Percentiles rank a stretch among this genome's conserved stretches.
These are phyloP conservation scores for Acutogordius australiensis DNA, from an alignment of 2,888 invertebrate genomes.

Conservation along the genomic window DNA sequence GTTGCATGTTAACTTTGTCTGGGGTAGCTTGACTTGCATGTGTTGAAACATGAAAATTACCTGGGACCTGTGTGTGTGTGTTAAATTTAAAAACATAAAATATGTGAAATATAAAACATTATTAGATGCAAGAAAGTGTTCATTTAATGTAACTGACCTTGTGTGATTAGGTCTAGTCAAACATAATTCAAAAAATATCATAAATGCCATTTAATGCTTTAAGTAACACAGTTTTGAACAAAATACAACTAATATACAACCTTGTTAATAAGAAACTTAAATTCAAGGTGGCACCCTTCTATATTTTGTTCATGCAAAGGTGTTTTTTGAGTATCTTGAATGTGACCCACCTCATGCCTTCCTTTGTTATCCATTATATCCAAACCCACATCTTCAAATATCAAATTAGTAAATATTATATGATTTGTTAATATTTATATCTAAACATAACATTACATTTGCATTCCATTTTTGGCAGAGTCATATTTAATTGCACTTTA, in stretches of 20 bases:
- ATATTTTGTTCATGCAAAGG: conserved; percentile 21
- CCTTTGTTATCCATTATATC: conserved; percentile 34
- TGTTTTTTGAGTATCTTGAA: conserved; percentile 28
- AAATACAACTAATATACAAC: too few species aligned
- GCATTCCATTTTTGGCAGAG: conserved; percentile 27
- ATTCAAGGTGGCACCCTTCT: conserved; percentile 29
- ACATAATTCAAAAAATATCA: too few species aligned
- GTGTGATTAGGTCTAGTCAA: too few species aligned
- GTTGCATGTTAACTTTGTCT: conserved; percentile 29
- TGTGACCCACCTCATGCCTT: conserved; percentile 32
- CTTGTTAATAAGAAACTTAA: conserved; percentile 26
- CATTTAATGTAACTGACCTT: too few species aligned
- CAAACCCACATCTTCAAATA: conserved; percentile 26
- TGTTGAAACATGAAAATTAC: conserved; percentile 33
- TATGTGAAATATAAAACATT: too few species aligned
- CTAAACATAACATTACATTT: conserved; percentile 23
- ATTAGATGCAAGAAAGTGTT: too few species aligned
- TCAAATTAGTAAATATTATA: conserved; percentile 13
- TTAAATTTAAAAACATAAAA: too few species aligned
- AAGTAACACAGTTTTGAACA: too few species aligned
- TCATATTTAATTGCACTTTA: conserved; percentile 29
- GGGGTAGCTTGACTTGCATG: conserved; percentile 26
- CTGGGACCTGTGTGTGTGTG: too few species aligned
- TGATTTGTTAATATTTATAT: conserved; percentile 9
- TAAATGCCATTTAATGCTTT: too few species aligned